Conservation (phyloP, 2,113 vertebrate genomes). For the Mohoua ochrocephala region DNA sequence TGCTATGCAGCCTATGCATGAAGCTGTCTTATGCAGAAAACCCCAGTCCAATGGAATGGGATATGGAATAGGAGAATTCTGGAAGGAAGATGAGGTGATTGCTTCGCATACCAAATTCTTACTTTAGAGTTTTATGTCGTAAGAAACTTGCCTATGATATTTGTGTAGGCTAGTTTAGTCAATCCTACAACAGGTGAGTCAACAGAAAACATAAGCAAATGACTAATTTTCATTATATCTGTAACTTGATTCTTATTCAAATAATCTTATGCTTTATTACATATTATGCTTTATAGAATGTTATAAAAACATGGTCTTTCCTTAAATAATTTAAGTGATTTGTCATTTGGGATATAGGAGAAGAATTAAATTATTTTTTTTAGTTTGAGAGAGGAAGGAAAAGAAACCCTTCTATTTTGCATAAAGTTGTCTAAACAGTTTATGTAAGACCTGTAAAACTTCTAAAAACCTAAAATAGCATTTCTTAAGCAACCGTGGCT, state of each 20-base stretch:
- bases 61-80: neutral
- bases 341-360: neutral
- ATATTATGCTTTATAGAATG: neutral
- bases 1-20: neutral
- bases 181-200: neutral
- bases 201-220: neutral
- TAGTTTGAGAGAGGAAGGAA: neutral
- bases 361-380: neutral
- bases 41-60: fast-evolving
- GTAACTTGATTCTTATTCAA: neutral
- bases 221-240: neutral
- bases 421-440: neutral
- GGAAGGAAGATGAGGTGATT: neutral
- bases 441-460: neutral
- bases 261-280: neutral
- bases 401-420: neutral
- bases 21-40: neutral
- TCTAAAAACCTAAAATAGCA: neutral
- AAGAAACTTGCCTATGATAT: neutral
- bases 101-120: neutral
- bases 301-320: neutral
- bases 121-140: neutral
- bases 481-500: neutral
- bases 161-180: neutral
- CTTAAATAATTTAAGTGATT: neutral